Evolutionary conservation across 2,113 vertebrate species (phyloP).

Genomic region (Empidonax alnorum): DNA sequence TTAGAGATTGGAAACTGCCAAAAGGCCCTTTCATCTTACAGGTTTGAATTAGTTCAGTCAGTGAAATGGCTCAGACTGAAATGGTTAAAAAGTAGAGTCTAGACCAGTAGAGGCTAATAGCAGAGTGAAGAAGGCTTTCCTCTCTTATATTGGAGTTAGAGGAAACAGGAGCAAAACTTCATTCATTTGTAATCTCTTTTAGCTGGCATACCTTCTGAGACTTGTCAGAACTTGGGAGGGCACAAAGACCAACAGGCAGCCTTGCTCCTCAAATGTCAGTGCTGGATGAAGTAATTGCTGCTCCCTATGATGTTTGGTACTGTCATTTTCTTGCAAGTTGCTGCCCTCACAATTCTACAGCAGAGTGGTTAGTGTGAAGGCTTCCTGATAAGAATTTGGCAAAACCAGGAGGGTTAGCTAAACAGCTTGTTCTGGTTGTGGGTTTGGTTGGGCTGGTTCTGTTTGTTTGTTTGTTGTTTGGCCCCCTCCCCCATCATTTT

Average conservation of each 20-base stretch:
- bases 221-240: background rate
- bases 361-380: background rate
- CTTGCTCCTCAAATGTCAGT: background rate
- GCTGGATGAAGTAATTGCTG: background rate
- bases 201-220: background rate
- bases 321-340: background rate
- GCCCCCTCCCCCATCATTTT: background rate
- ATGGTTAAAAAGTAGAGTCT: constrained; percentile 17
- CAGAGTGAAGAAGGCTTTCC: background rate
- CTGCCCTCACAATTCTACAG: background rate
- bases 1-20: background rate
- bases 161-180: constrained; percentile 1
- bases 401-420: background rate
- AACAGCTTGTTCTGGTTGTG: background rate
- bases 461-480: background rate
- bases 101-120: background rate
- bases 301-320: background rate
- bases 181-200: background rate
- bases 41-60: background rate
- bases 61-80: background rate
- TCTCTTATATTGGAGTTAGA: background rate
- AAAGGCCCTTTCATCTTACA: background rate
- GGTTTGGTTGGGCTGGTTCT: fast-evolving
- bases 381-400: background rate
- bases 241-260: background rate